Conservation (phyloP, 30 jellyfish, hydroid and myxozoan species). For the Turritopsis dohrnii region DNA sequence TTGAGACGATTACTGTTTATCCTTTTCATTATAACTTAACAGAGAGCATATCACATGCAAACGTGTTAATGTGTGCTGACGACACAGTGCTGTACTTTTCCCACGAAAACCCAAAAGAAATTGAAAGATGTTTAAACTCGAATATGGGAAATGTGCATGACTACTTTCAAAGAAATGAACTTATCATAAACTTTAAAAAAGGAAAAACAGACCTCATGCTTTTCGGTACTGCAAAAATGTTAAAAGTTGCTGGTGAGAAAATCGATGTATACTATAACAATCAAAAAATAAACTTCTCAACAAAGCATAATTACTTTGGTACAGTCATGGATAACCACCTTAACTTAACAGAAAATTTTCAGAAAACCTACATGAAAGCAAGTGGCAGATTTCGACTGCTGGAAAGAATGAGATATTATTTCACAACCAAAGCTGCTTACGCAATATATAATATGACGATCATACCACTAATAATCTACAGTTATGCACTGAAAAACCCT, state of each 20-base stretch:
- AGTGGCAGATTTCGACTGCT: not conserved
- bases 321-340: not conserved
- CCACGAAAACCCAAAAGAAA: not conserved
- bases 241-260: not conserved
- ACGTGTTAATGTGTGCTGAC: no score
- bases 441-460: not conserved
- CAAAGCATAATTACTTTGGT: not conserved
- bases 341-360: not conserved
- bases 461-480: no score
- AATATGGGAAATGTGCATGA: not conserved
- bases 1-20: no score
- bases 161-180: not conserved
- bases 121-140: not conserved
- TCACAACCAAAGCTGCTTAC: not conserved
- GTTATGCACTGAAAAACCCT: no score
- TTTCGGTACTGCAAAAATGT: not conserved
- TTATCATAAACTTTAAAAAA: not conserved
- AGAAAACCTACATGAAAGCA: not conserved
- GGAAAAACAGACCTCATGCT: not conserved
- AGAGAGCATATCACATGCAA: no score
- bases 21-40: no score
- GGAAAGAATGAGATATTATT: not conserved
- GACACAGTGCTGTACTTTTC: no score
- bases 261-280: not conserved
- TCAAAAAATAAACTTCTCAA: not conserved